Evolutionary conservation across 2,888 invertebrate genomes (phyloP), one percentile per base, ranked within the genome.

Genomic region (Timandra comae): DNA sequence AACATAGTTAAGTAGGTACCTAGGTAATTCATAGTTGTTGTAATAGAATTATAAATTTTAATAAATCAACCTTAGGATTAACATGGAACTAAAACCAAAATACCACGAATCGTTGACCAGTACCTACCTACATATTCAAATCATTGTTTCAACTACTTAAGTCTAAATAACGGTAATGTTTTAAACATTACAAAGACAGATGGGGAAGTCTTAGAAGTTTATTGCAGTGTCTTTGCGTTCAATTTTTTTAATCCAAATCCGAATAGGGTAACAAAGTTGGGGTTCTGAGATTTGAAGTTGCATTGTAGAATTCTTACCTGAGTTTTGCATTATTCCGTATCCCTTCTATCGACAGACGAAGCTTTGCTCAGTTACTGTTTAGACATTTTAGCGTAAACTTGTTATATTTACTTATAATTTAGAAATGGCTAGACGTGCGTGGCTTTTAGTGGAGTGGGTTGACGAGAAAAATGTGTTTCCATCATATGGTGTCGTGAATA

Each of bases 361-460:
- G 27, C 37, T 44, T 40, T n/a, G n/a, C n/a, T n/a, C n/a, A 52
- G 39, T 41, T 33, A 43, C 41, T 37, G 42, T 35, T 21, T 20
- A 27, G 23, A 28, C 12, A 29, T 28, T 35, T 33, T 16, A n/a
- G 43, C 33, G 23, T 26, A 12, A 34, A 24, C 41, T 31, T 26
- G 16, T 16, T 5, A 16, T n/a, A 16, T 5, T 1, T 16, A n/a
- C n/a, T n/a, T n/a, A n/a, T n/a, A n/a, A n/a, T n/a, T n/a, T n/a
- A 10, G 51, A 38, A 40, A 77, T 75, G 75, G 47, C 59, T 43
- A 56, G 52, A 28, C 49, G 52, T 6, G 34, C 63, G 23, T 79
- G 78, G 78, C 41, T 76, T 4, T 56, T 79, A n/a, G 67, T 78
- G 2, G 73, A 77, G 44, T 78, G 72, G 72, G 49, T 68, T 20